These are phyloP conservation scores for Eonycteris spelaea DNA, from an alignment of 2,113 vertebrate species.

Conservation along the genomic window DNA sequence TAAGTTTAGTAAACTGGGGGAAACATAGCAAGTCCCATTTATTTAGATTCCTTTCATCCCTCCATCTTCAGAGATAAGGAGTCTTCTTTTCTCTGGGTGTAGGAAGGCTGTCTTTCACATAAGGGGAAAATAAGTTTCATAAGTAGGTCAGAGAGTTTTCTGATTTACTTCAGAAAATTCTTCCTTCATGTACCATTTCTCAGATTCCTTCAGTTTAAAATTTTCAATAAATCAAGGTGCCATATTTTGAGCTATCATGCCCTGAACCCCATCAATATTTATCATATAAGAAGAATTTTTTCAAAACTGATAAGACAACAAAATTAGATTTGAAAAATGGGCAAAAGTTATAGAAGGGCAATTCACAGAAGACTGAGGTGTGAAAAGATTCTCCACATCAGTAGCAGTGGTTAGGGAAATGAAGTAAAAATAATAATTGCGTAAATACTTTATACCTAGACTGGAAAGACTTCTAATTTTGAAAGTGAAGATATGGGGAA, in stretches of 20 bases:
- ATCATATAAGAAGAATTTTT: not conserved
- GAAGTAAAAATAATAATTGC: not conserved
- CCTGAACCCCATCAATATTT: not conserved
- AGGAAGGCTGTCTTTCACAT: not conserved
- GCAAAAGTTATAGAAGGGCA: not conserved
- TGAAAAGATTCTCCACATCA: not conserved
- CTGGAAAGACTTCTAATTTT: not conserved
- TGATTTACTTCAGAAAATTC: not conserved
- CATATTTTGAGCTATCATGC: not conserved
- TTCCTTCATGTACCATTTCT: not conserved
- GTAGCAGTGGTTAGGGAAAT: not conserved
- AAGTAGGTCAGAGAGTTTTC: not conserved
- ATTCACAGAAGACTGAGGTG: not conserved
- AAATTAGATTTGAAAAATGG: not conserved
- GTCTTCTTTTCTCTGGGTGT: not conserved
- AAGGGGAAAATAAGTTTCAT: not conserved
- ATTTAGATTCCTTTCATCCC: not conserved
- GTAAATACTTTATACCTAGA: not conserved
- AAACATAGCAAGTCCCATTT: not conserved
- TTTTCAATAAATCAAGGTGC: not conserved
- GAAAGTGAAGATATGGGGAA: not conserved
- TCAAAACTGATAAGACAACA: not conserved
- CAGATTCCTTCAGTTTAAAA: not conserved
- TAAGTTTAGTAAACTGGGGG: not conserved
- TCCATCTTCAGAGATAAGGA: not conserved